phyloP scores from a whole-genome alignment of 2,888 invertebrate species.

The Eupithecia dodoneata region DNA sequence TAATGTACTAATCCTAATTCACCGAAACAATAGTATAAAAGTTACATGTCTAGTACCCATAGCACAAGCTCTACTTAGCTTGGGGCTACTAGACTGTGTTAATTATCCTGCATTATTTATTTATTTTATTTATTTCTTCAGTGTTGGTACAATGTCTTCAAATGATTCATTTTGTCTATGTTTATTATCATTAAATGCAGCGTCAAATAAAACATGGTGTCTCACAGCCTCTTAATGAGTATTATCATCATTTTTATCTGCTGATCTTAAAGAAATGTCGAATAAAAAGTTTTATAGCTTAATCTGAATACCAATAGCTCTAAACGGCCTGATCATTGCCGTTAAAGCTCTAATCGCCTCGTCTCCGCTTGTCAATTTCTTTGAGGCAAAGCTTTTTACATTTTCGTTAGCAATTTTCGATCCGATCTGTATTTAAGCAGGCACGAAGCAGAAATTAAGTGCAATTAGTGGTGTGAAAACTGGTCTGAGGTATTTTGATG shows the following conservation, averaged over 20 bases:
- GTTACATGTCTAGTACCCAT: too few species aligned
- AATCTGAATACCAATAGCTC: conserved; percentile 31
- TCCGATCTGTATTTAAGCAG: conserved; percentile 72
- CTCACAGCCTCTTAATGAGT: conserved; percentile 24
- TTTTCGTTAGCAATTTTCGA: conserved; percentile 61
- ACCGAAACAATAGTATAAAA: too few species aligned
- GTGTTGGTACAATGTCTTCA: background rate
- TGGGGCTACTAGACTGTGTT: background rate
- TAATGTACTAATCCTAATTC: too few species aligned
- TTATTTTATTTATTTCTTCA: background rate
- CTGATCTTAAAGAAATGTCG: conserved; percentile 9
- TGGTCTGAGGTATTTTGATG: conserved; percentile 73
- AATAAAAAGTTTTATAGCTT: conserved; percentile 34
- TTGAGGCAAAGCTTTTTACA: conserved; percentile 37
- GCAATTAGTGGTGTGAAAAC: conserved; percentile 75
- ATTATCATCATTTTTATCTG: conserved; percentile 19
- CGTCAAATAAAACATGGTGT: background rate
- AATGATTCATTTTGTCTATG: background rate
- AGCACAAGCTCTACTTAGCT: background rate
- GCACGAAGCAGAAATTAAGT: conserved; percentile 78
- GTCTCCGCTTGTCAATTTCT: conserved; percentile 42
- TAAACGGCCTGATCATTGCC: conserved; percentile 23
- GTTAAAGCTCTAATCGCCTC: conserved; percentile 32
- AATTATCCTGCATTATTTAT: background rate
- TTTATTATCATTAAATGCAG: conserved; percentile 2